Evolutionary conservation across 1,140 invertebrate genomes (phyloP).

Genomic region (Dysdera silvatica): DNA sequence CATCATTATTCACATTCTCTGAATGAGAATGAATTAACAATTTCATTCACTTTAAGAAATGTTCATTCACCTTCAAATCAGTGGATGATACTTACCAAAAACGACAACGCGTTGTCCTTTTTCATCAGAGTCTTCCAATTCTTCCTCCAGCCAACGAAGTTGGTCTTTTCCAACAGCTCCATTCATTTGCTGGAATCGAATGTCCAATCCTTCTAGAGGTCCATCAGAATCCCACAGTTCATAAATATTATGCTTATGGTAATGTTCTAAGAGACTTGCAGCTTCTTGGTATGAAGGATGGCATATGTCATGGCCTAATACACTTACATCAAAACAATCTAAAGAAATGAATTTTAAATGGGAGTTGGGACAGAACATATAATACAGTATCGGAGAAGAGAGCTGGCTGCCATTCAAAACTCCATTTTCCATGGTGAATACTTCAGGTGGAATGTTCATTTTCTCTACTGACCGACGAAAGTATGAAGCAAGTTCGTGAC

Average conservation of each 20-base stretch:
- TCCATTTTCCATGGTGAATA: constrained; percentile 6
- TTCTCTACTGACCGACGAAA: constrained; percentile 28
- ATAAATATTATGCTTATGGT: constrained; percentile 39
- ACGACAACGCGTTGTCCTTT: constrained; percentile 34
- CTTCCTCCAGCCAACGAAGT: constrained; percentile 39
- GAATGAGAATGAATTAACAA: too few relatives aligned
- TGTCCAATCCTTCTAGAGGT: constrained; percentile 32
- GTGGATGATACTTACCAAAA: constrained; percentile 32
- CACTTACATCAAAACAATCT: constrained; percentile 42
- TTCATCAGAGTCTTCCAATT: constrained; percentile 35
- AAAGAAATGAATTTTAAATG: constrained; percentile 39
- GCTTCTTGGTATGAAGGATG: constrained; percentile 34
- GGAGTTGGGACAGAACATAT: constrained; percentile 36
- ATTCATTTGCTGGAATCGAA: constrained; percentile 41
- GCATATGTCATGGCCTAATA: constrained; percentile 35
- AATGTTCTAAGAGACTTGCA: constrained; percentile 28
- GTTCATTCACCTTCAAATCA: background rate
- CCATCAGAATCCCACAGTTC: constrained; percentile 37
- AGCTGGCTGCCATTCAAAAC: background rate
- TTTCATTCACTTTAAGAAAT: too few relatives aligned
- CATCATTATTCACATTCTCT: too few relatives aligned
- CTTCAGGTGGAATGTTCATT: constrained; percentile 12
- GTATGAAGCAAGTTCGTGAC: constrained; percentile 31
- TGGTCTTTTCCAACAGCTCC: constrained; percentile 40
- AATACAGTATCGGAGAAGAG: constrained; percentile 34